Base-by-base conservation (phyloP, 2,113 vertebrate genomes). In the Melanerpes formicivorus region DNA sequence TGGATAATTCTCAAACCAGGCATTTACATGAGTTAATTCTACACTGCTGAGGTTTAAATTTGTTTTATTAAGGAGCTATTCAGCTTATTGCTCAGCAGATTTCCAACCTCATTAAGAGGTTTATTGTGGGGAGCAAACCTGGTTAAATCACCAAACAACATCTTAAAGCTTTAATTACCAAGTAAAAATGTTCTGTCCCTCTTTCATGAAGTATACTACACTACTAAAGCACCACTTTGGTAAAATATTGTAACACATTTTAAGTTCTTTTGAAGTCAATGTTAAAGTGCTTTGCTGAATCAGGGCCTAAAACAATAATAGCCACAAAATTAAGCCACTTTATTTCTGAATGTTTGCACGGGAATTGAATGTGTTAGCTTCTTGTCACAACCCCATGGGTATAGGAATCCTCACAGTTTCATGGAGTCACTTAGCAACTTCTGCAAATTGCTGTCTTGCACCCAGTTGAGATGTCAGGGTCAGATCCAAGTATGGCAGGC, bases 231-330 rank as follows among this genome's bases (percentile, higher is more conserved):
- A 73, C 27, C 48, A 21, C 52, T 89, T 90, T 44, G 32, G 66
- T 92, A 86, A 84, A 91, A 92, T 85, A 83, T 34, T 78, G 59
- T 80, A 64, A 64, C 79, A 82, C 0, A 0, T 93, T 92, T 78
- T 5, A 69, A 80, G 16, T 58, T 67, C 76, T 80, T 87, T 90
- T 93, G 90, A 95, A 94, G 84, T 92, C 42, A 25, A 6, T 55
- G 50, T 80, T 85, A 91, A 92, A 94, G 72, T 92, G 58, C 82
- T 92, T 78, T 94, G 72, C 79, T 96, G 95, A 96, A 95, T 54
- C 44, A 30, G 76, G 48, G 69, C 89, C 91, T 95, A 94, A 93
- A 85, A 34, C 34, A 95, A 85, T 74, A 93, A 62, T 8, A 69
- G 11, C 18, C 54, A 59, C 32, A 9, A 80, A 75, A 44, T 86